These are phyloP conservation scores for Chaenocephalus aceratus DNA, from an alignment of 2,113 vertebrate genomes.

Conservation along the genomic window DNA sequence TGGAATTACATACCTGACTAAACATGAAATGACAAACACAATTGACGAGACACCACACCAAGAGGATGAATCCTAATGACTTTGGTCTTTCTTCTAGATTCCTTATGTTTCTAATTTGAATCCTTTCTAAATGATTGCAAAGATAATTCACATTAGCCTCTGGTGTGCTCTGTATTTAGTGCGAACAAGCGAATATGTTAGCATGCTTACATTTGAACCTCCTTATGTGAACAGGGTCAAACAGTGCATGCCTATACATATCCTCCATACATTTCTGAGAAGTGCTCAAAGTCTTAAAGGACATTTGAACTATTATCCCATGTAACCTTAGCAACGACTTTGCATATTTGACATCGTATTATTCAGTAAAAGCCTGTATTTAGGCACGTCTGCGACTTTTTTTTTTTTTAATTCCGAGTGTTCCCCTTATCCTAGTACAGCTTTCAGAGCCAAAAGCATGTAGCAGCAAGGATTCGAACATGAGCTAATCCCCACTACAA, in stretches of 20 bases:
- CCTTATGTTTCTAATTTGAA: too few species aligned
- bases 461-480: conserved; percentile 18
- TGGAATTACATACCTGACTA: too few species aligned
- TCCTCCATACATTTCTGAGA: not conserved
- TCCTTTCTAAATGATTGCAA: too few species aligned
- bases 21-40: too few species aligned
- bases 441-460: conserved; percentile 21
- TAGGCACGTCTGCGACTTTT: conserved; percentile 1
- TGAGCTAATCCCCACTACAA: conserved; percentile 29
- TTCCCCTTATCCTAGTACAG: conserved; percentile 12
- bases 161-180: too few species aligned
- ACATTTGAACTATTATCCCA: not conserved
- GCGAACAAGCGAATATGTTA: too few species aligned
- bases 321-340: not conserved
- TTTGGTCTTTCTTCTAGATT: too few species aligned
- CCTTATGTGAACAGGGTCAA: too few species aligned
- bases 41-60: too few species aligned
- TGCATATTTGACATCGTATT: not conserved
- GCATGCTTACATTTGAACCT: too few species aligned
- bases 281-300: not conserved
- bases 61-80: too few species aligned
- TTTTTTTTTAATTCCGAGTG: conserved; percentile 26
- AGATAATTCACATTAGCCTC: too few species aligned
- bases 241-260: not conserved
- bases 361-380: not conserved